Base-by-base conservation (phyloP, 2,113 vertebrate species). In the Prinia subflava region DNA sequence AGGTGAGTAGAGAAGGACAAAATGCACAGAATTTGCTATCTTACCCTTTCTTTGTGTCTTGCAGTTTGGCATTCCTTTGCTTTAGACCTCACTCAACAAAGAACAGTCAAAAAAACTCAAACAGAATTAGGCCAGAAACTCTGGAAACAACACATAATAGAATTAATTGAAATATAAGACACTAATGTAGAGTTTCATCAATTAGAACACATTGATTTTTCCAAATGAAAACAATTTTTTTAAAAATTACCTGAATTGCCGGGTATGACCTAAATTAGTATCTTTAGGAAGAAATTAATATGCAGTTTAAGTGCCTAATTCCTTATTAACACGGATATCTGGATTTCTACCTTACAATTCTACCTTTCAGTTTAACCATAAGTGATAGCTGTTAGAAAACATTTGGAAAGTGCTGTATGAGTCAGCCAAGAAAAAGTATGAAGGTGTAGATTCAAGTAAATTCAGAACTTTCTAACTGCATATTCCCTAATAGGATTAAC, bases 1-100 rank as follows among this genome's bases (percentile, higher is more conserved):
- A 98, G 98, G 99, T 99, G 82, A 97, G 97, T 63, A 65, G 55
- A 56, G 57, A 68, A 47, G 28, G 3, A 42, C 3, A 2, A 28
- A 49, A 63, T 14, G 22, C 3, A 22, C 52, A 52, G 30, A 49
- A 67, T 42, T 81, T 56, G 5, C 11, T 65, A 0, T 22, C 47
- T 41, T 49, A 17, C 10, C 13, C 1, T 57, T 78, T 12, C 15
- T 60, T 71, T 6, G 8, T 56, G 24, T 68, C 59, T 53, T 74
- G 27, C 28, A 53, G 10, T 41, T 88, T 73, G 28, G 8, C n/a
- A 18, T 62, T 35, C 25, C 15, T 87, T 73, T 50, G 33, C 73
- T 92, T 96, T 44, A 76, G 31, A 33, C 22, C 62, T 41, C 39
- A 11, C 52, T 64, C 47, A 68, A 49, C 68, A 78, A 23, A 41